Conservation (phyloP, 1,140 invertebrate species). For the Penaeus vannamei region DNA sequence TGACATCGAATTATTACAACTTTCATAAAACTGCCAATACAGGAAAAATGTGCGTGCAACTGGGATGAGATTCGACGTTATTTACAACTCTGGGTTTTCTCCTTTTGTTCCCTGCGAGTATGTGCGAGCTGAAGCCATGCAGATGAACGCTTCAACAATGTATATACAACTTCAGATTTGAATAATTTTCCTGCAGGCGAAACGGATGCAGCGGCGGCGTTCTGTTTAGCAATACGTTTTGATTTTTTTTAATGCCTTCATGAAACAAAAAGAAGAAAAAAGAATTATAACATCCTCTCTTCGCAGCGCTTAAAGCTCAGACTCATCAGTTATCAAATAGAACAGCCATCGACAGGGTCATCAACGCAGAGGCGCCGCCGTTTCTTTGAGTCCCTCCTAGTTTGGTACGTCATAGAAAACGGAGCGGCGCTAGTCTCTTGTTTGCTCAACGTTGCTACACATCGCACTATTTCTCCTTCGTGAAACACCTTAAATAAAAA, state of each 20-base stretch:
- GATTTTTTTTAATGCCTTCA: too few relatives aligned
- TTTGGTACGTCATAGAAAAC: conserved; percentile 33
- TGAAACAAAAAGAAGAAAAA: too few relatives aligned
- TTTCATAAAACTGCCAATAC: conserved; percentile 50
- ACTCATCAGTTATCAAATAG: background rate
- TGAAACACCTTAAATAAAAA: too few relatives aligned
- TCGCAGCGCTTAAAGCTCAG: background rate
- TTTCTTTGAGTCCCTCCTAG: conserved; percentile 30
- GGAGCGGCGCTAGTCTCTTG: conserved; percentile 38
- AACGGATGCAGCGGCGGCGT: too few relatives aligned
- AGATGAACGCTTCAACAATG: too few relatives aligned
- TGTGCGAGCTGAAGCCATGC: background rate
- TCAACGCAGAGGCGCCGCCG: conserved; percentile 2
- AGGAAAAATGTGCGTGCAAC: conserved; percentile 16
- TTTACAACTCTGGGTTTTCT: conserved; percentile 1
- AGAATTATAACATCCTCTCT: too few relatives aligned
- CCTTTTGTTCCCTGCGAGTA: background rate
- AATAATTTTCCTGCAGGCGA: too few relatives aligned
- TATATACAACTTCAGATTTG: too few relatives aligned
- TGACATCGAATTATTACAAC: conserved; percentile 27
- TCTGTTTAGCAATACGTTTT: too few relatives aligned
- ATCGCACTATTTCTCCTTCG: too few relatives aligned
- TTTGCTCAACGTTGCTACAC: conserved; percentile 45
- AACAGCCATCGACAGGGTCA: background rate
- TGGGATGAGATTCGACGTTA: conserved; percentile 9